phyloP scores from a whole-genome alignment of 2,888 invertebrate genomes.

The Aleiodes testaceus region DNA sequence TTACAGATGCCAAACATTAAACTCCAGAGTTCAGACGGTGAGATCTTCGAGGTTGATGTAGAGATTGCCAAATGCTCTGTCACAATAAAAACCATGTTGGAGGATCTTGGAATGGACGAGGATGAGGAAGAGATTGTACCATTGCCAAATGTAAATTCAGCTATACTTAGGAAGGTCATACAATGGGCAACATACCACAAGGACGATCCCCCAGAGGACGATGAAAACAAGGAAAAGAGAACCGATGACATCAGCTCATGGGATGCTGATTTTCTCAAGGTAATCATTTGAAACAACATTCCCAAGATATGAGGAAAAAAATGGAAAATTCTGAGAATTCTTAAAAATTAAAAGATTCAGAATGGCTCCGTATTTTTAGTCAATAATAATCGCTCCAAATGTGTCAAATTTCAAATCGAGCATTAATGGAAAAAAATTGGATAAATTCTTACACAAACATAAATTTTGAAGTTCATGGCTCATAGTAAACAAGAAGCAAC shows the following conservation, averaged over 20 bases:
- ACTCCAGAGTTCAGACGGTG: constrained; percentile 95
- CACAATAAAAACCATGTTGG: constrained; percentile 98
- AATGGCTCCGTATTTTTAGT: constrained; percentile 1
- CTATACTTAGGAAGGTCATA: constrained; percentile 94
- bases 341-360: not conserved
- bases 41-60: constrained; percentile 96
- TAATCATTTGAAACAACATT: constrained; percentile 38
- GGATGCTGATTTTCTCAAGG: constrained; percentile 98
- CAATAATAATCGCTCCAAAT: no score
- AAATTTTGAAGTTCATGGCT: no score
- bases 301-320: not conserved
- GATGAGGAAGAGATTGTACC: constrained; percentile 97
- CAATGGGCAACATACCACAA: constrained; percentile 96
- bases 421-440: no score
- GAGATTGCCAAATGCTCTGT: constrained; percentile 98
- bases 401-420: no score
- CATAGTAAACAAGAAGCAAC: no score
- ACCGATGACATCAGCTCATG: constrained; percentile 99
- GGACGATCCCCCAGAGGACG: constrained; percentile 97
- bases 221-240: constrained; percentile 97
- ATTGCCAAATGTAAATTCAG: constrained; percentile 96
- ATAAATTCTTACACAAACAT: no score
- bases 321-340: not conserved
- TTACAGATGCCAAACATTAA: constrained; percentile 93
- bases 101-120: constrained; percentile 92